phyloP scores from a whole-genome alignment of 1,140 invertebrate species.

The Daktulosphaira vitifoliae region DNA sequence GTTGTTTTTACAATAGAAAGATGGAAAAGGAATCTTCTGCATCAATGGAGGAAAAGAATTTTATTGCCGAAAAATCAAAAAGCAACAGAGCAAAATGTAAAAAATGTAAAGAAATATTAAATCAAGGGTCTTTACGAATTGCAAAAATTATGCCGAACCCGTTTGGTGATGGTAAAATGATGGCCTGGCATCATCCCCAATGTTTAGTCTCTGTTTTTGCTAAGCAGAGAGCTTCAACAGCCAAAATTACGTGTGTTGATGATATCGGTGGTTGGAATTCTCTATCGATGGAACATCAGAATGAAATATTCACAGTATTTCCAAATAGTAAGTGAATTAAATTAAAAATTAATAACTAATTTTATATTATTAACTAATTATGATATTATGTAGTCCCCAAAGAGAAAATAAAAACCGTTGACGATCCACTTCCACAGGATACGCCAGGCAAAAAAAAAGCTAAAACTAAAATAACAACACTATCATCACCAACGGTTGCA shows the following conservation, averaged over 20 bases:
- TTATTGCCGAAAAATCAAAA: conserved; percentile 67
- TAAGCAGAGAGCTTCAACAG: conserved; percentile 68
- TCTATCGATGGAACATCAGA: conserved; percentile 58
- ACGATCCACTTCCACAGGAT: not conserved
- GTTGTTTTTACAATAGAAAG: no score
- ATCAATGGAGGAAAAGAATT: conserved; percentile 45
- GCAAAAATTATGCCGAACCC: conserved; percentile 68
- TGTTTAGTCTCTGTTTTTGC: conserved; percentile 73
- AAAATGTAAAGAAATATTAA: conserved; percentile 73
- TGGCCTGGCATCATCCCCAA: conserved; percentile 69
- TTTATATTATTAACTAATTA: no score
- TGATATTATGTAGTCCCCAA: conserved; percentile 8
- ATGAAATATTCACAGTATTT: conserved; percentile 50
- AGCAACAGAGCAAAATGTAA: conserved; percentile 73
- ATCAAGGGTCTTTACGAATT: conserved; percentile 59
- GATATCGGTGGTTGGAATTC: conserved; percentile 61
- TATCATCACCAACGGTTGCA: conserved; percentile 4
- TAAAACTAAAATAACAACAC: conserved; percentile 21
- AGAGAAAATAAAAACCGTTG: conserved; percentile 16
- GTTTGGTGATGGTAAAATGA: conserved; percentile 77
- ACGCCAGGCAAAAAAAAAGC: not conserved
- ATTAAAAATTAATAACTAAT: no score
- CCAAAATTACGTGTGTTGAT: conserved; percentile 66
- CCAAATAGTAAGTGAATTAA: conserved; percentile 35
- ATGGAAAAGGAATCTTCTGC: no score